Evolutionary conservation across 23 tunicate genomes (phyloP), one percentile per base, ranked within the genome.

Genomic region (Styela plicata): DNA sequence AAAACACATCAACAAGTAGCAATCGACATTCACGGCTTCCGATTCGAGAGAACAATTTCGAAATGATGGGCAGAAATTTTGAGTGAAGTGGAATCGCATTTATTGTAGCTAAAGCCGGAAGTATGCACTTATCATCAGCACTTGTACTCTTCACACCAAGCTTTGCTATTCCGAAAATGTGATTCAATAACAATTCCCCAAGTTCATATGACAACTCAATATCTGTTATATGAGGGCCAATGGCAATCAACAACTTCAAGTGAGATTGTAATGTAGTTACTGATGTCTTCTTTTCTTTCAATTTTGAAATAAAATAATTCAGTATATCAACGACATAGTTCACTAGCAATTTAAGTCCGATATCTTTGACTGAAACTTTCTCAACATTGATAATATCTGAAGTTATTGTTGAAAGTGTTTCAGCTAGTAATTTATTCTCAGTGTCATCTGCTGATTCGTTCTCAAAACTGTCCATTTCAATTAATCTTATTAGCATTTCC

Each of bases 11-110:
- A 2, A 87, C 97, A 19, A 92, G 84, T 1, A 34, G 22, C 1
- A 84, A 22, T 28, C 97, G 78, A 25, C 77, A 63, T 63, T 79
- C 84, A 3, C 97, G 79, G 64, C 84, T 86, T 23, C 36, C 19
- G 0, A 92, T 31, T 61, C 74, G 79, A 3, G 92, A 84, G 67
- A 87, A 92, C 65, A 92, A 78, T 61, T 37, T 76, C 18, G 92
- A 31, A 31, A 92, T 63, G 35, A 82, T 57, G 21, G 68, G 69
- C n/a, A 88, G 33, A 37, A 79, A 76, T 24, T 61, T 83, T 16
- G 84, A 66, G 20, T 70, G 68, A n/a, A 69, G 24, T 35, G 82
- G 74, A 17, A 87, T 74, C 66, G 34, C 33, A 52, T 85, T 65
- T 24, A 92, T 83, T 37, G 88, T 80, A 3, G 79, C 18, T 52